Conservation (phyloP, 1,140 invertebrate species). For the Delia radicum region DNA sequence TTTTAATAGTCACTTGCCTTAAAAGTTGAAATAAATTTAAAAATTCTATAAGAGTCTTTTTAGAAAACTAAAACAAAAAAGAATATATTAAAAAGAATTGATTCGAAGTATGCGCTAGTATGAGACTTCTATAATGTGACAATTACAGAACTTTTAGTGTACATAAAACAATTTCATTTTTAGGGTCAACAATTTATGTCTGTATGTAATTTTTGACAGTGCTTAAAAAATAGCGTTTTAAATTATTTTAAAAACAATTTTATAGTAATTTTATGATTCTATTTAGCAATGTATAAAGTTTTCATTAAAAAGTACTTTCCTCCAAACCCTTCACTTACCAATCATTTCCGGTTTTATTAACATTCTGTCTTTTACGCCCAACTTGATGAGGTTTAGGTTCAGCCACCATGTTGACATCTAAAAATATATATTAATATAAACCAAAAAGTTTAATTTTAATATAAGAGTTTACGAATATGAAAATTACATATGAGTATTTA, state of each 20-base stretch:
- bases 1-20: no score
- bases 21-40: no score
- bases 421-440: slow-evolving; percentile 28
- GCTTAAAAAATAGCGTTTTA: not conserved
- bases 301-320: no score
- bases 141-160: no score
- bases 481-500: slow-evolving; percentile 8
- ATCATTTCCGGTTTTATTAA: slow-evolving; percentile 77
- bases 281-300: no score
- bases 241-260: not conserved
- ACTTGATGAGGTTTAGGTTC: slow-evolving; percentile 82
- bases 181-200: slow-evolving; percentile 6
- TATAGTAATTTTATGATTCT: not conserved
- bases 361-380: slow-evolving; percentile 75
- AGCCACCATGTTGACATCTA: slow-evolving; percentile 73
- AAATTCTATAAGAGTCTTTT: no score
- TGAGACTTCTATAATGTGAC: no score
- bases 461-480: not conserved
- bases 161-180: no score
- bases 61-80: no score
- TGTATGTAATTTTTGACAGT: no score
- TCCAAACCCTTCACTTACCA: slow-evolving; percentile 63
- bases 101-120: no score
- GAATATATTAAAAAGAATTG: no score
- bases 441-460: slow-evolving; percentile 5